A percentile compares a stretch with the other conserved stretches of the same genome.
Evolutionary conservation across 1,140 invertebrate genomes (phyloP).

Genomic region (Sycophaga agraensis): DNA sequence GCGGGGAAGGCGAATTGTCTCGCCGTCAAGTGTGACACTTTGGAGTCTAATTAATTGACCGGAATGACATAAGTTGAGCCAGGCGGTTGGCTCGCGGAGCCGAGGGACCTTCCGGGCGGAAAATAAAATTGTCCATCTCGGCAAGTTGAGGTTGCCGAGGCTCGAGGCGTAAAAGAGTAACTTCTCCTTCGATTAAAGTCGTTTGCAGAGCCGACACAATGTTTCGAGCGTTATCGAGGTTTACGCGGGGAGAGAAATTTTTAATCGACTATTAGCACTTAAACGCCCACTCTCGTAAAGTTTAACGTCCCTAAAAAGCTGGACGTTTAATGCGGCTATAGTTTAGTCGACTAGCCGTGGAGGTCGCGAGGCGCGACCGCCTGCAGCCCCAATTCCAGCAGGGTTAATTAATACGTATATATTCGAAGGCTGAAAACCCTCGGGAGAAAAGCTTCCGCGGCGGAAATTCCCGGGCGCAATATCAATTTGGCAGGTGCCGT

Average conservation of each 20-base stretch:
- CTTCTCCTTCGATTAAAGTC: neutral
- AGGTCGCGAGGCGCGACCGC: too few relatives aligned
- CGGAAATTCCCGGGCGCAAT: neutral
- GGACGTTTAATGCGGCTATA: conserved; percentile 7
- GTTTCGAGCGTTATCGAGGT: neutral
- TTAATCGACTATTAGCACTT: conserved; percentile 14
- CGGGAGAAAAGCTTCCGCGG: neutral
- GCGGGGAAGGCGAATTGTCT: too few relatives aligned
- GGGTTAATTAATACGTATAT: conserved; percentile 27
- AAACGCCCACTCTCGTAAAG: neutral
- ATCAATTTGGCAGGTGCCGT: conserved; percentile 20
- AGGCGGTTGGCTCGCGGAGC: too few relatives aligned
- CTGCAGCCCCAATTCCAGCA: conserved; percentile 12
- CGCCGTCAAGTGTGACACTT: too few relatives aligned
- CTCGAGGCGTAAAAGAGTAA: too few relatives aligned
- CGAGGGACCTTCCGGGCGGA: too few relatives aligned
- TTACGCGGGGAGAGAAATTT: neutral
- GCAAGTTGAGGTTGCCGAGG: too few relatives aligned
- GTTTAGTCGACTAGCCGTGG: too few relatives aligned
- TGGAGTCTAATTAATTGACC: too few relatives aligned
- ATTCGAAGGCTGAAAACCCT: conserved; percentile 24
- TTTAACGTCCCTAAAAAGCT: conserved; percentile 16
- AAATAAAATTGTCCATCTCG: too few relatives aligned
- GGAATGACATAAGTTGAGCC: too few relatives aligned
- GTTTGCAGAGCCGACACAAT: neutral